Conservation (phyloP, 1,140 invertebrate genomes). For the Drosophila setifemur region DNA sequence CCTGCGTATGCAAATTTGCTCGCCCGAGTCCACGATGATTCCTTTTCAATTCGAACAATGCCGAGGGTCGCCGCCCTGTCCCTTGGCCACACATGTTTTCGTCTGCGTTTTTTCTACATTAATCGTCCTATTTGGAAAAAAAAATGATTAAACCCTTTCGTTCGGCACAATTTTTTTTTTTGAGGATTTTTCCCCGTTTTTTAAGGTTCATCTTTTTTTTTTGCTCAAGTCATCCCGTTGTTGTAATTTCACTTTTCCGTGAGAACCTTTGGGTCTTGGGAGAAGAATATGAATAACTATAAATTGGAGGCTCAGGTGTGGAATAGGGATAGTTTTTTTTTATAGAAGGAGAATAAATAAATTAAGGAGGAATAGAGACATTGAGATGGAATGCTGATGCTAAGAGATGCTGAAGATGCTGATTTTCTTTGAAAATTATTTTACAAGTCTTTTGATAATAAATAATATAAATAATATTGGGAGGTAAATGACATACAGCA, state of each 20-base stretch:
- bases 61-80: slow-evolving; percentile 68
- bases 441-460: too few relatives aligned
- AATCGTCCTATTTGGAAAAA: slow-evolving; percentile 74
- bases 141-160: slow-evolving; percentile 74
- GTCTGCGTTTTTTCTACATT: slow-evolving; percentile 72
- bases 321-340: background rate
- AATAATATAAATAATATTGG: too few relatives aligned
- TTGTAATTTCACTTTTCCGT: slow-evolving; percentile 76
- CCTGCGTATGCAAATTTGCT: slow-evolving; percentile 73
- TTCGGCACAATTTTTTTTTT: slow-evolving; percentile 61
- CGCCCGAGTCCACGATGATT: slow-evolving; percentile 63
- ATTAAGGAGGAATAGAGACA: too few relatives aligned
- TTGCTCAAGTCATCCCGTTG: slow-evolving; percentile 60
- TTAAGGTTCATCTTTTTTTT: slow-evolving; percentile 38
- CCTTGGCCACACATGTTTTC: slow-evolving; percentile 69
- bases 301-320: slow-evolving; percentile 16
- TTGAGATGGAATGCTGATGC: too few relatives aligned
- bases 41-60: slow-evolving; percentile 72
- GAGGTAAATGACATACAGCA: too few relatives aligned
- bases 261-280: slow-evolving; percentile 45
- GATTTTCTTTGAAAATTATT: too few relatives aligned
- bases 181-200: slow-evolving; percentile 72
- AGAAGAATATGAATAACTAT: background rate
- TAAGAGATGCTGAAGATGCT: too few relatives aligned
- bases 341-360: too few relatives aligned